phyloP scores from a whole-genome alignment of 37 sponge, comb jelly and placozoan species.

The Lycopodina hypogea region DNA sequence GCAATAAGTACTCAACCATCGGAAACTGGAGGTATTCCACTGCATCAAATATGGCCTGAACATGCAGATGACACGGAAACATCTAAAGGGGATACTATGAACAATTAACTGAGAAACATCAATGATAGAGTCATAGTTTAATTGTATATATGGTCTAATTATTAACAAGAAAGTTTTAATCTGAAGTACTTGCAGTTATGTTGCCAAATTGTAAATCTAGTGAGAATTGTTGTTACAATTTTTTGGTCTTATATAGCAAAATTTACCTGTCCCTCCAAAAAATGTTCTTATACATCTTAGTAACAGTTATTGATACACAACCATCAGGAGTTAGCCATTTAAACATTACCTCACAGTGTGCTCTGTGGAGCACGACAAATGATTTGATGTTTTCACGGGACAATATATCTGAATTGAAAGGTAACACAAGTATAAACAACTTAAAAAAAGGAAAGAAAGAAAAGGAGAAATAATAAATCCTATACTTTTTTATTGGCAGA shows the following conservation, averaged over 20 bases:
- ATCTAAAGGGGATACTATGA: not conserved
- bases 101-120: not conserved
- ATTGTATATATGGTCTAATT: not conserved
- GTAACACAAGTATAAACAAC: not conserved
- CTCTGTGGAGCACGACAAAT: constrained; percentile 77
- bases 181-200: too few species aligned
- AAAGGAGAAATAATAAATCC: too few species aligned
- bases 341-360: constrained; percentile 97
- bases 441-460: not conserved
- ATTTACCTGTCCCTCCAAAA: too few species aligned
- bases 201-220: too few species aligned
- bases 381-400: constrained; percentile 61
- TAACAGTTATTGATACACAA: too few species aligned
- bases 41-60: constrained; percentile 88
- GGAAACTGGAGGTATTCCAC: constrained; percentile 90
- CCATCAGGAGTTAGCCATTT: too few species aligned
- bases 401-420: constrained; percentile 45
- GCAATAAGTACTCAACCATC: constrained; percentile 91
- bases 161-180: not conserved
- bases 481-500: too few species aligned
- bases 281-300: too few species aligned
- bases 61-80: not conserved
- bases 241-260: too few species aligned
- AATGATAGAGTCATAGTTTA: not conserved
- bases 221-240: too few species aligned